These are phyloP conservation scores for Bufo bufo DNA, from an alignment of 2,113 vertebrate genomes.

Conservation along the genomic window DNA sequence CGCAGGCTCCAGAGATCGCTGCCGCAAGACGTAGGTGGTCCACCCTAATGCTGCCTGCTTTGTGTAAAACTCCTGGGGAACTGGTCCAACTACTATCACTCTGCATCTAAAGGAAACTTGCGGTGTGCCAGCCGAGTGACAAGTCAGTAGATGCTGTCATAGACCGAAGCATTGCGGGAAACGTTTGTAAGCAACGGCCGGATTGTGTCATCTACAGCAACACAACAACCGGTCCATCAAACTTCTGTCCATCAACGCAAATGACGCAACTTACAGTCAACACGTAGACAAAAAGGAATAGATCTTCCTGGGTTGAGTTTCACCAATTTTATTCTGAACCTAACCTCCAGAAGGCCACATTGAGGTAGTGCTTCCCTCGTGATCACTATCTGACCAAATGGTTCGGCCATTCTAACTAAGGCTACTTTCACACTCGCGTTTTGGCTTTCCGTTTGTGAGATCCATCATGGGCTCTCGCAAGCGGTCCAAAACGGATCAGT, in stretches of 20 bases:
- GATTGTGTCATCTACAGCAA: background rate
- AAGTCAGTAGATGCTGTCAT: background rate
- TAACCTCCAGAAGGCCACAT: no score
- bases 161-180: background rate
- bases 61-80: background rate
- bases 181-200: background rate
- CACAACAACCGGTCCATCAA: background rate
- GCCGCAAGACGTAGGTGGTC: conserved; percentile 49
- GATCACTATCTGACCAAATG: no score
- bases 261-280: background rate
- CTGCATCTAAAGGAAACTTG: background rate
- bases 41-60: background rate
- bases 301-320: no score
- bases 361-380: no score
- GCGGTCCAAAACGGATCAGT: no score
- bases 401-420: no score
- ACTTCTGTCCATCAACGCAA: background rate
- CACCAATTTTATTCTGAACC: no score
- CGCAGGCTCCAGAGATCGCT: background rate
- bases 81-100: background rate
- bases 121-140: background rate
- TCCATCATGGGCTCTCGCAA: no score
- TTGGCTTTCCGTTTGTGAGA: no score
- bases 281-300: no score
- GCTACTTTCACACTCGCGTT: no score